A percentile compares a stretch with the other conserved stretches of the same genome.
These are phyloP conservation scores for Otocyon megalotis DNA, from an alignment of 2,113 vertebrate genomes.

Conservation along the genomic window DNA sequence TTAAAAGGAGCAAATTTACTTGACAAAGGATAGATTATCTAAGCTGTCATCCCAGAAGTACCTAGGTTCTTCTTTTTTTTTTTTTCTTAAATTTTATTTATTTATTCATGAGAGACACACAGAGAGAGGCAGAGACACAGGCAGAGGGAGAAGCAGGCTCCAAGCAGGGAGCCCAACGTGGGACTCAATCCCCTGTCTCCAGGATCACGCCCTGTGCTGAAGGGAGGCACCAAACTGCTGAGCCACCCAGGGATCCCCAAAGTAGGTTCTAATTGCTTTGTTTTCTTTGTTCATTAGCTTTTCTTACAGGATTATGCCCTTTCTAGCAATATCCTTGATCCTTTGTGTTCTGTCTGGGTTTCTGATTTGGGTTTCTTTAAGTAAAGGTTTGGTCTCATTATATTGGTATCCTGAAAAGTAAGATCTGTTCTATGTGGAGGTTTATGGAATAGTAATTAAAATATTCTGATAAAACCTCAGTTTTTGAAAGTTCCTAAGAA, in stretches of 20 bases:
- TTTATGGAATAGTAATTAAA: background rate
- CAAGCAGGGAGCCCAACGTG: too few relatives aligned
- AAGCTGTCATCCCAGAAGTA: background rate
- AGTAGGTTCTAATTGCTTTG: background rate
- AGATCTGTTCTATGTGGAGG: background rate
- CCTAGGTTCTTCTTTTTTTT: background rate
- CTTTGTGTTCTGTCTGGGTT: background rate
- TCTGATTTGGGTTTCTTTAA: slow-evolving; percentile 38
- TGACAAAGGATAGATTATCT: background rate
- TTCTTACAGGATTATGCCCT: background rate
- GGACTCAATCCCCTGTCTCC: too few relatives aligned
- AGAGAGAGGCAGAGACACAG: too few relatives aligned
- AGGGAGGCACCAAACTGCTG: too few relatives aligned
- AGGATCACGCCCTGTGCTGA: too few relatives aligned
- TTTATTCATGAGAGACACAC: too few relatives aligned
- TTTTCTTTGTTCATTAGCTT: background rate
- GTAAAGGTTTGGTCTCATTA: slow-evolving; percentile 28
- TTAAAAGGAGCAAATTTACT: background rate
- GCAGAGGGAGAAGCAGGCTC: too few relatives aligned
- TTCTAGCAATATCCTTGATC: background rate
- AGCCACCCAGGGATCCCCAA: background rate
- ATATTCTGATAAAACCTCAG: background rate
- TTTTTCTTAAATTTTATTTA: too few relatives aligned
- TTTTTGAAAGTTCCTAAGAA: background rate
- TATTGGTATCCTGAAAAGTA: slow-evolving; percentile 29